Percentiles rank a stretch among this genome's conserved stretches.
phyloP scores from a whole-genome alignment of 1,140 invertebrate species.

The Papilio machaon region DNA sequence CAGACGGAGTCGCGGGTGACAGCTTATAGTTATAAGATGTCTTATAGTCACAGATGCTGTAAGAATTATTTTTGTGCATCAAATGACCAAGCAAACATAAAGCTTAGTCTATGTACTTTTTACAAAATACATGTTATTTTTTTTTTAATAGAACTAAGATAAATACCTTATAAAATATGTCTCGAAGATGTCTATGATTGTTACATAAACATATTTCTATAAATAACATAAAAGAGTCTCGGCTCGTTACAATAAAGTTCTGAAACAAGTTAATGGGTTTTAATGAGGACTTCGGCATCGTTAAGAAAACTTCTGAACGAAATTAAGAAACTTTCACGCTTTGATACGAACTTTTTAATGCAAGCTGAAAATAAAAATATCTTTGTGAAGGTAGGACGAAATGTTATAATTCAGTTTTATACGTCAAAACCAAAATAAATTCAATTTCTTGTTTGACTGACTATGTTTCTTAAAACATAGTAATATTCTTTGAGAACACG shows the following conservation, averaged over 20 bases:
- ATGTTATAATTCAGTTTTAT: neutral
- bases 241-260: neutral
- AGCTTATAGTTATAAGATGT: no score
- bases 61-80: neutral
- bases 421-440: neutral
- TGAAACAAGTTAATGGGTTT: slow-evolving; percentile 24
- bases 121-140: no score
- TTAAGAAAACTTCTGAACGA: slow-evolving; percentile 19
- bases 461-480: neutral
- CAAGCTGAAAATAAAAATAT: slow-evolving; percentile 11
- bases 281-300: slow-evolving; percentile 16
- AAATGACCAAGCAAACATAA: no score
- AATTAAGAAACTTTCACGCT: slow-evolving; percentile 7
- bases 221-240: slow-evolving; percentile 10
- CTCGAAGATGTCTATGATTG: neutral
- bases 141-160: no score
- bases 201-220: slow-evolving; percentile 12
- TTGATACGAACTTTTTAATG: slow-evolving; percentile 22
- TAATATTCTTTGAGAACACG: neutral
- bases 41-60: neutral
- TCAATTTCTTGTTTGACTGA: neutral
- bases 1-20: no score
- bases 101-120: no score
- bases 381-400: neutral
- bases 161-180: neutral